Evolutionary conservation across 2,113 vertebrate species (phyloP).

Genomic region (Caranx ignobilis): DNA sequence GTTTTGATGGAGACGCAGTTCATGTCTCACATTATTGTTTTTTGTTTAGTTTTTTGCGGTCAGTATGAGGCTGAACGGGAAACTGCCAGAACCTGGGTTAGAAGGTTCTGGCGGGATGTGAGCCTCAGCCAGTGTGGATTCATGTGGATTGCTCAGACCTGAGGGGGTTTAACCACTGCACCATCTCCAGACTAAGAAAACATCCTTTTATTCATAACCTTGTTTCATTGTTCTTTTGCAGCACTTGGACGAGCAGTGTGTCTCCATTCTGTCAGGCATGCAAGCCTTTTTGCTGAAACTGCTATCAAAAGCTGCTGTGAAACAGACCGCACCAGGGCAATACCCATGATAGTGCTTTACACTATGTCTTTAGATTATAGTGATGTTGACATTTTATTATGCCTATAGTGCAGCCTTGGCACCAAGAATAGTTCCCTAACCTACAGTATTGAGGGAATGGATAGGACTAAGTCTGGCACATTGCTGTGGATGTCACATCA

Average conservation of each 20-base stretch:
- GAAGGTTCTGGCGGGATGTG: constrained; percentile 55
- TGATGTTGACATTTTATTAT: neutral
- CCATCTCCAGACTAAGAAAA: constrained; percentile 65
- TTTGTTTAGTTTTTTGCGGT: constrained; percentile 34
- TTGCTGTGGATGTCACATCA: neutral
- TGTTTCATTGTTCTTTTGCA: constrained; percentile 23
- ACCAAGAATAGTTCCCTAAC: neutral
- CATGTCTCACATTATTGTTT: constrained; percentile 5
- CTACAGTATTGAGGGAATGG: neutral
- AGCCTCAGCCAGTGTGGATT: constrained; percentile 47
- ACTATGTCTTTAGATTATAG: neutral
- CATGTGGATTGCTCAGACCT: constrained; percentile 44
- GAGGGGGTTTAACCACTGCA: constrained; percentile 21
- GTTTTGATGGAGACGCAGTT: constrained; percentile 19
- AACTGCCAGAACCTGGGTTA: constrained; percentile 46
- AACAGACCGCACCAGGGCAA: neutral
- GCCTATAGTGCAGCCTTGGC: neutral
- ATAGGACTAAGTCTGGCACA: neutral
- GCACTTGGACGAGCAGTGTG: constrained; percentile 8
- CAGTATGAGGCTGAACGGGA: constrained; percentile 25
- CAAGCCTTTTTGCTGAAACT: constrained; percentile 7
- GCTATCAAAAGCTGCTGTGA: neutral
- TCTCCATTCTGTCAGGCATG: neutral
- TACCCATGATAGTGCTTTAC: constrained; percentile 1
- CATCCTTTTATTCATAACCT: constrained; percentile 59